Conservation (phyloP, 2,797 vertebrate species). For the Steatocranus sp. region DNA sequence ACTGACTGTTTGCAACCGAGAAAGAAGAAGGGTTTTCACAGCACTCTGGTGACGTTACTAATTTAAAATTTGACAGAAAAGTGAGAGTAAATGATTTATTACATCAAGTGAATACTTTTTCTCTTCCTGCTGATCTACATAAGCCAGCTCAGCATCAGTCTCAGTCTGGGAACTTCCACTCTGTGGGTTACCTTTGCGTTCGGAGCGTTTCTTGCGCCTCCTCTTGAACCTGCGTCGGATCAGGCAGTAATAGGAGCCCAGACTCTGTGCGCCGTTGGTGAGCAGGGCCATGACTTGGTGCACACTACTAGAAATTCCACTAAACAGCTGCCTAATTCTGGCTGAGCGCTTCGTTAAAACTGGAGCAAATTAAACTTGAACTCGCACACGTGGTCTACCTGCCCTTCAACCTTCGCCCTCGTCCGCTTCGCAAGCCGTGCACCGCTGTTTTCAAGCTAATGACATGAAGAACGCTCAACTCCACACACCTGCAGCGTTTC, state of each 20-base stretch:
- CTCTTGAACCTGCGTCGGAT: slow-evolving; percentile 72
- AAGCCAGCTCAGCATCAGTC: slow-evolving; percentile 12
- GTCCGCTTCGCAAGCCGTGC: background rate
- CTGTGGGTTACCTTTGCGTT: slow-evolving; percentile 80
- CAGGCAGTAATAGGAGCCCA: slow-evolving; percentile 70
- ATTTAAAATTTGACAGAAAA: background rate
- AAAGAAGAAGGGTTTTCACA: background rate
- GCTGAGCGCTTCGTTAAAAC: background rate
- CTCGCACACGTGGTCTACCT: background rate
- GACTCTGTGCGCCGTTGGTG: slow-evolving; percentile 33
- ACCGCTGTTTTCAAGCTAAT: background rate
- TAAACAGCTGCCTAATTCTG: background rate
- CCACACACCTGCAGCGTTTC: slow-evolving; percentile 50
- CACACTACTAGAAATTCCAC: background rate
- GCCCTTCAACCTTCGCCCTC: background rate
- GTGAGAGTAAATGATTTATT: background rate
- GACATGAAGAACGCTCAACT: slow-evolving; percentile 4
- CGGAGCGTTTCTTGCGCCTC: slow-evolving; percentile 80
- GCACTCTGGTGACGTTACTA: background rate
- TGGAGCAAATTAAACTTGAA: background rate
- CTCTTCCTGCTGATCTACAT: background rate
- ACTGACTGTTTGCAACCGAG: background rate
- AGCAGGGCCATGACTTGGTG: slow-evolving; percentile 66
- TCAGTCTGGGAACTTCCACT: background rate
- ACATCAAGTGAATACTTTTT: background rate